Base-by-base conservation (phyloP, 2,888 invertebrate species). In the Mesorhabditis spiculigera region DNA sequence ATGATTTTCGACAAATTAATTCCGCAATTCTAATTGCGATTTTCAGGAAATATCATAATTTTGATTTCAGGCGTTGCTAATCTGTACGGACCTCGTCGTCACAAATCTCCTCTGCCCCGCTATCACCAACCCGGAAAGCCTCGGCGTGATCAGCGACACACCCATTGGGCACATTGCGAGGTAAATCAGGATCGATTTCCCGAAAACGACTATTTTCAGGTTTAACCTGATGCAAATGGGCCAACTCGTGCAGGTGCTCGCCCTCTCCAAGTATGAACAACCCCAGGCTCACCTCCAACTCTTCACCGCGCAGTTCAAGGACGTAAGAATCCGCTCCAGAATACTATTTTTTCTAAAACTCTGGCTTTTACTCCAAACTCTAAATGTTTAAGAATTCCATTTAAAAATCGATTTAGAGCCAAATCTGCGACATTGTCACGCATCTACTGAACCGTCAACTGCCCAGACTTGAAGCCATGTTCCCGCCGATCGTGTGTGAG, bases 81-180 rank as follows among this genome's bases (percentile, higher is more conserved):
- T 96, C 80, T 93, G 94, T 86, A 93, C 93, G 0, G 96, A 98
- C 86, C 89, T 98, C 71, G 92, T 97, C 43, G 92, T 97, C 86
- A 93, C 93, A 8, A 91, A 93, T 86, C 94, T 95, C 86, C 92
- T 98, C 72, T 97, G 96, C 85, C 95, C 95, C 4, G 96, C 95
- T 0, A 93, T 98, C 69, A 92, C 95, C 66, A 94, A 94, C 88
- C 97, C 97, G 0, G 96, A 96, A 44, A 75, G 77, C 69, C 92
- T 94, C 87, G 96, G 95, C 16, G 92, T 97, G 68, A 88, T 89
- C 4, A 92, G 92, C 4, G 95, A 95, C 85, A 92, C 93, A 2
- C 93, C 94, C 5, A 92, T 97, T 69, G 93, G 93, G 63, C 92
- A 93, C 83, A 91, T 93, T 71, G 93, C 94, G 5, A 89, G 76